Conservation (phyloP, 2,797 vertebrate species). For the Cynopterus sphinx region DNA sequence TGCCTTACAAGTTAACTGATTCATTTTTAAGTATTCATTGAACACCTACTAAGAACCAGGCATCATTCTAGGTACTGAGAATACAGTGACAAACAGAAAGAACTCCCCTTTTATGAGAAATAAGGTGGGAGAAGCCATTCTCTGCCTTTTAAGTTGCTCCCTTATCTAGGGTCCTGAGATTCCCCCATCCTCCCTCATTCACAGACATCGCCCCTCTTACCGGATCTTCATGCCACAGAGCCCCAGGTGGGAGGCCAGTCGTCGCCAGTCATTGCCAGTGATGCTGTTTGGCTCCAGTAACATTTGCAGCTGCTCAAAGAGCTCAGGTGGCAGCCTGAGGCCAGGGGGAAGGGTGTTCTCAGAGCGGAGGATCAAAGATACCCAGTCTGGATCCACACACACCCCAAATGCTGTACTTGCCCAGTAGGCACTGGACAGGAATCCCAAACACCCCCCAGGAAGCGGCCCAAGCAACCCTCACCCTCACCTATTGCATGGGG, state of each 20-base stretch:
- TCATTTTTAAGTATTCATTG: background rate
- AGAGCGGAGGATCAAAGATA: background rate
- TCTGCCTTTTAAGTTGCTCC: background rate
- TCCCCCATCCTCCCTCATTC: fast-evolving
- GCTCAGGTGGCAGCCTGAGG: conserved; percentile 44
- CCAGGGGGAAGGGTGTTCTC: background rate
- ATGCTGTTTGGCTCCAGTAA: conserved; percentile 45
- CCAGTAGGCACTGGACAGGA: background rate
- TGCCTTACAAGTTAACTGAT: background rate
- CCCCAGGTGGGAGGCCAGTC: conserved; percentile 49
- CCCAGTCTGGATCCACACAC: background rate
- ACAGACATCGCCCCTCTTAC: background rate
- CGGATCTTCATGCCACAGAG: conserved; percentile 36
- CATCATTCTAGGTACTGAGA: background rate
- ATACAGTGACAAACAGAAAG: background rate
- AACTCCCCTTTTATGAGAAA: background rate
- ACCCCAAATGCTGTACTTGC: fast-evolving
- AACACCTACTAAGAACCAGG: background rate
- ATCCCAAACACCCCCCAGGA: background rate
- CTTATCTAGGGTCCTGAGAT: background rate
- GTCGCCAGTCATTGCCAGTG: conserved; percentile 55
- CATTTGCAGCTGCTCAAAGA: conserved; percentile 56
- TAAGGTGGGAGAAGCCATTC: background rate
- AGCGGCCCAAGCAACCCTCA: background rate
- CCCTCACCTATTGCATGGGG: conserved; percentile 73